Base-by-base conservation (phyloP, 2,113 vertebrate species). In the Etia nguti region DNA sequence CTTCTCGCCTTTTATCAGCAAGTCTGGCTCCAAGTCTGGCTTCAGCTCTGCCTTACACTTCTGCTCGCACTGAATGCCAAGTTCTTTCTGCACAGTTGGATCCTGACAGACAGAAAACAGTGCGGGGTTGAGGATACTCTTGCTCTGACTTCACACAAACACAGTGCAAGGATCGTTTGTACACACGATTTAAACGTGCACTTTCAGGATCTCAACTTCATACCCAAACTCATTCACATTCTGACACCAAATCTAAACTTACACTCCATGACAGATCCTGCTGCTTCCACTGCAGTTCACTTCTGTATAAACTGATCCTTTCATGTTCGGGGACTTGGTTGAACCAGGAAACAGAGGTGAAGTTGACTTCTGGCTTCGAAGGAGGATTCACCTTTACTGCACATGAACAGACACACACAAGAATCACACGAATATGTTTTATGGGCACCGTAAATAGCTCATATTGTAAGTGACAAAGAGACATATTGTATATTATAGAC, bases 321-420 rank as follows among this genome's bases (percentile, higher is more conserved):
- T 0, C 0, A 2, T 26, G 8, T 1, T 2, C 0, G 7, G 1
- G 0, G 0, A 1, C 24, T 16, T 34, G 12, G 3, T 59, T 1
- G 1, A 10, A 1, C 93, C 90, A 94, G 86, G 75, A 80, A 11
- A 92, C 9, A 1, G 18, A 75, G 43, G 86, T 92, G 1, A 1
- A 1, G 80, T 92, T 94, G 77, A 95, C 5, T 0, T 1, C 0
- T 1, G 90, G 94, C 31, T 65, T 48, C 3, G 6, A 26, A 0
- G 93, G 93, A 16, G 86, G 88, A n/a, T 79, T 22, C 59, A 94
- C 15, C 54, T 94, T 95, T 43, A 94, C 95, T 95, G 80, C 31
- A 65, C 10, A 65, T 65, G 60, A 65, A 65, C 31, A 36, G 13
- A 29, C 31, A 88, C 15, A 88, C 56, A 68, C 2, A 52, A 4